Percentiles rank a stretch among this genome's conserved stretches.
phyloP scores from a whole-genome alignment of 2,888 invertebrate species.

The Eurytoma californica region DNA sequence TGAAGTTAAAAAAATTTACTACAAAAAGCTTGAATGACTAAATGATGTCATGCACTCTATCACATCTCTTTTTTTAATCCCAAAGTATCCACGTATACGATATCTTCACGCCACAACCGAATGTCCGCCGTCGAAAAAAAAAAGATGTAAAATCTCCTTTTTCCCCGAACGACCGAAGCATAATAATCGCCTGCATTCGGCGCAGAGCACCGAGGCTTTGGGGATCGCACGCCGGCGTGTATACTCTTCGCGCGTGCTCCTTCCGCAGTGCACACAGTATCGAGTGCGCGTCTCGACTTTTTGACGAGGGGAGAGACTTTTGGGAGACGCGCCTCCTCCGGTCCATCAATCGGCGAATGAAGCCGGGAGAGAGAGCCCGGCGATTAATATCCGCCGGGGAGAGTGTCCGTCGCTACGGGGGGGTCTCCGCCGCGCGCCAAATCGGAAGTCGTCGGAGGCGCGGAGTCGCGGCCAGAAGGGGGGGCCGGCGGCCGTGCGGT shows the following conservation, averaged over 20 bases:
- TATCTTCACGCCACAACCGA: not conserved
- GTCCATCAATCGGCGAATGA: not conserved
- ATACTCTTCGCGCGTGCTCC: slow-evolving; percentile 19
- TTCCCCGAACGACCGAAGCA: not conserved
- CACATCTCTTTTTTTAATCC: slow-evolving; percentile 9
- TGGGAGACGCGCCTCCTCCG: not conserved
- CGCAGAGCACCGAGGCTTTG: not conserved
- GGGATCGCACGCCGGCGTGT: not conserved
- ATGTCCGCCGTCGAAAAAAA: slow-evolving; percentile 1
- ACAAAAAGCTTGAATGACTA: slow-evolving; percentile 32
- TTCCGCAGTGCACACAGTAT: too few relatives aligned
- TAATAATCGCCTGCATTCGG: slow-evolving; percentile 5
- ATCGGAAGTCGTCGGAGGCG: not conserved
- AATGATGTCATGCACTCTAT: slow-evolving; percentile 49
- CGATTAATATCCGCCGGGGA: slow-evolving; percentile 12
- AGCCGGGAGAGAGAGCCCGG: not conserved
- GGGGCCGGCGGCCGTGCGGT: not conserved
- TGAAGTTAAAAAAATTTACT: not conserved
- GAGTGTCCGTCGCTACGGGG: slow-evolving; percentile 2
- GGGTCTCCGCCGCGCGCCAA: not conserved
- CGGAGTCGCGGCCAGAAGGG: not conserved
- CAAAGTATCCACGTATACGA: not conserved
- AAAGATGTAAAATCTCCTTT: slow-evolving; percentile 22
- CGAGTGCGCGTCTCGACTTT: too few relatives aligned
- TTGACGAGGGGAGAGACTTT: too few relatives aligned